phyloP scores from a whole-genome alignment of 2,888 invertebrate genomes.

The Tenthredo distinguenda region DNA sequence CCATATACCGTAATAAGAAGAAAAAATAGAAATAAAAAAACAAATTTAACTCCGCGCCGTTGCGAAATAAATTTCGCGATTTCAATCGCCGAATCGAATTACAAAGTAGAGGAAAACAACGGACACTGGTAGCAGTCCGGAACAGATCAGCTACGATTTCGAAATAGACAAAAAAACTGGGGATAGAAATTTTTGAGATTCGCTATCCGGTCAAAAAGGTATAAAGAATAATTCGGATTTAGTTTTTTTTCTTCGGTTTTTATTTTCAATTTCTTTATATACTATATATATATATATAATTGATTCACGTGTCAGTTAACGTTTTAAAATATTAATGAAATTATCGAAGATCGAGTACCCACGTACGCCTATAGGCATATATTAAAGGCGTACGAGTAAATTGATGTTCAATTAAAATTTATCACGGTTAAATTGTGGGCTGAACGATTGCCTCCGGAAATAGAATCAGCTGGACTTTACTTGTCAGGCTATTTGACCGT shows the following conservation, averaged over 20 bases:
- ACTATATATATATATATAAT: too few relatives aligned
- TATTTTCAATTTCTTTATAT: too few relatives aligned
- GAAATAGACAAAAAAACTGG: background rate
- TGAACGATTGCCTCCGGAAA: constrained; percentile 5
- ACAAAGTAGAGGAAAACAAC: background rate
- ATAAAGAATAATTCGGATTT: too few relatives aligned
- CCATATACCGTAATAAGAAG: background rate
- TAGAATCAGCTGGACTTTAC: constrained; percentile 15
- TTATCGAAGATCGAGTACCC: background rate
- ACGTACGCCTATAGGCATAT: background rate
- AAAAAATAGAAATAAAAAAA: background rate
- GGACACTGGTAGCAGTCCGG: background rate
- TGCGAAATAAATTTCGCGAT: background rate
- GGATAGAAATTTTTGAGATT: background rate
- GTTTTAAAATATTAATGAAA: background rate
- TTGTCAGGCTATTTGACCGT: constrained; percentile 30
- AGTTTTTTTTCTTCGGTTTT: too few relatives aligned
- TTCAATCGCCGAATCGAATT: background rate
- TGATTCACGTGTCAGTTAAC: background rate
- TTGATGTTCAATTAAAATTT: constrained; percentile 8
- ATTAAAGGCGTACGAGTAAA: background rate
- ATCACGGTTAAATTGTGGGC: constrained; percentile 4
- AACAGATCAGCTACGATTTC: background rate
- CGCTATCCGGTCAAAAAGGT: too few relatives aligned
- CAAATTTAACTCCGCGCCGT: background rate